Conservation (phyloP, 53 echinoderm and acorn worm species). For the Paracentrotus lividus region DNA sequence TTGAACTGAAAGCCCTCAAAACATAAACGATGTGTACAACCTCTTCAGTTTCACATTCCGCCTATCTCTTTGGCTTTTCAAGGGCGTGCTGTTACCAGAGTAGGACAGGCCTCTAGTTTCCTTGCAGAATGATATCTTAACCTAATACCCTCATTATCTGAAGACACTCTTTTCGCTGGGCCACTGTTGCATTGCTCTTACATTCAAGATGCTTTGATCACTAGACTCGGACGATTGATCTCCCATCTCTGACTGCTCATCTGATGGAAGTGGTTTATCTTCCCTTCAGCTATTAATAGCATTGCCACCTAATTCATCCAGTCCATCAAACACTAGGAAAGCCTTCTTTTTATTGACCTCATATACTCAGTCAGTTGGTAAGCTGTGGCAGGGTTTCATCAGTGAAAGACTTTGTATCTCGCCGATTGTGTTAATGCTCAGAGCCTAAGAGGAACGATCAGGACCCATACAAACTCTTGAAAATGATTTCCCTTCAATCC, state of each 20-base stretch:
- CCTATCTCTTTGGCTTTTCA: no score
- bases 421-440: neutral
- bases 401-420: neutral
- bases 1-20: neutral
- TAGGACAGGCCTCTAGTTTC: neutral
- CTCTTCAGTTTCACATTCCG: neutral
- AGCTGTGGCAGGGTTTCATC: neutral
- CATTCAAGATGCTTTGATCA: no score
- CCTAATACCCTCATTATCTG: no score
- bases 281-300: no score
- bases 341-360: neutral
- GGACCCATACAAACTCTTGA: neutral
- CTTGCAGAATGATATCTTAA: neutral
- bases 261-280: no score
- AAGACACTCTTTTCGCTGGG: no score
- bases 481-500: no score
- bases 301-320: no score
- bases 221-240: no score
- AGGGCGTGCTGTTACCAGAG: no score
- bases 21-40: neutral
- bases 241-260: no score
- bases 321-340: neutral
- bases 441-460: neutral
- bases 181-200: no score
- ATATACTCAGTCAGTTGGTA: neutral